These are phyloP conservation scores for Ceratina calcarata DNA, from an alignment of 1,140 invertebrate species.

Conservation along the genomic window DNA sequence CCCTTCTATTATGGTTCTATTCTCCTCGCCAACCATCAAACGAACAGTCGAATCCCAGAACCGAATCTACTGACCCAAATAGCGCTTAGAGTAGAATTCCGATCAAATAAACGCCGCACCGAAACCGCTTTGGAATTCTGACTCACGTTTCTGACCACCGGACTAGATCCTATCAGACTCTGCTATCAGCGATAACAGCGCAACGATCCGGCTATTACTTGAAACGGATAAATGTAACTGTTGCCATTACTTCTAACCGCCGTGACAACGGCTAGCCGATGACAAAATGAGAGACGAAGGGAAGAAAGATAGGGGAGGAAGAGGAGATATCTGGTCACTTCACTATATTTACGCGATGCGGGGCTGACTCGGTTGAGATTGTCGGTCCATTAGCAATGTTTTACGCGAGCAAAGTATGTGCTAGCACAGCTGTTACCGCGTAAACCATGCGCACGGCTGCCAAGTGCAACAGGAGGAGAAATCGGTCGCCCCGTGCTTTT, in stretches of 20 bases:
- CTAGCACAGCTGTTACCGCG: constrained; percentile 71
- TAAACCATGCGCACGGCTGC: constrained; percentile 65
- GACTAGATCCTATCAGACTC: neutral
- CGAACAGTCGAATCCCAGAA: neutral
- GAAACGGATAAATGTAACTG: neutral
- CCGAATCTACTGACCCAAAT: constrained; percentile 3
- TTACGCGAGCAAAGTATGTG: constrained; percentile 70
- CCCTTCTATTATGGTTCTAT: constrained; percentile 10
- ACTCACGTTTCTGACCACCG: neutral
- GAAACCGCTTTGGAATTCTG: neutral
- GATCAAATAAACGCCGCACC: neutral
- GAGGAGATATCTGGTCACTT: neutral
- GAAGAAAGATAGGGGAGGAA: neutral
- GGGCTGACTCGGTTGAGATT: constrained; percentile 54
- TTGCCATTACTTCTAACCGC: neutral
- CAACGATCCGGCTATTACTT: too few relatives aligned
- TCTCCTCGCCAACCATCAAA: neutral
- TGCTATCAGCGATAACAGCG: neutral
- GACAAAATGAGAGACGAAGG: neutral
- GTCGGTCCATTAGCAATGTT: constrained; percentile 73
- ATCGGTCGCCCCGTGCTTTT: constrained; percentile 17
- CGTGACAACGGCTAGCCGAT: neutral
- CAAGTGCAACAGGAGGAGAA: constrained; percentile 63
- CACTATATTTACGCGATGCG: constrained; percentile 59
- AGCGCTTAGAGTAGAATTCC: neutral